phyloP scores from a whole-genome alignment of 92 coral and sea anemone genomes.

The Paramuricea clavata region DNA sequence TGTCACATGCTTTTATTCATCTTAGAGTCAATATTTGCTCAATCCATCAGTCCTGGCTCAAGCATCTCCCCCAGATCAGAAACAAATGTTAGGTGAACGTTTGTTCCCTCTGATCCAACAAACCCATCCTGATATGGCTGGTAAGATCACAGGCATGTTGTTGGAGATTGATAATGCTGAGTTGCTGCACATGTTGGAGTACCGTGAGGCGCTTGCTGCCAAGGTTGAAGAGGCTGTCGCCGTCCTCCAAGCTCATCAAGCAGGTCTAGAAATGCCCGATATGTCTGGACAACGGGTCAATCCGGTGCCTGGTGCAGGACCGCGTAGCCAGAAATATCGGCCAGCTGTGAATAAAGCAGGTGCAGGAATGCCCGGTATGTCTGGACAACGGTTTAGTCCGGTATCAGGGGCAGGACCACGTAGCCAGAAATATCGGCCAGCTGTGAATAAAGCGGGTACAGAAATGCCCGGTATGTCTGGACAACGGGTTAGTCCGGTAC shows the following conservation, averaged over 20 bases:
- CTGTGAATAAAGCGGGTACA: neutral
- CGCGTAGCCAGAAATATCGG: too few relatives aligned
- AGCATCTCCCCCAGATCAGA: slow-evolving; percentile 81
- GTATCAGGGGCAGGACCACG: too few relatives aligned
- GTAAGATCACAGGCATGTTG: too few relatives aligned
- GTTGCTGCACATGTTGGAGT: slow-evolving; percentile 95
- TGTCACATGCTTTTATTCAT: neutral
- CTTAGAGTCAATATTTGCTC: slow-evolving; percentile 83
- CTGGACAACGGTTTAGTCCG: too few relatives aligned
- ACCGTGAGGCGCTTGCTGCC: slow-evolving; percentile 83
- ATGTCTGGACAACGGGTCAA: too few relatives aligned
- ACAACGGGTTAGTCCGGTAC: slow-evolving; percentile 10
- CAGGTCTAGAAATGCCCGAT: too few relatives aligned
- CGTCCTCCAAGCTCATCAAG: too few relatives aligned
- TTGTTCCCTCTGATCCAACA: slow-evolving; percentile 88
- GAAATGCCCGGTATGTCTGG: neutral
- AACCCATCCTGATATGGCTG: slow-evolving; percentile 93
- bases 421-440: too few relatives aligned
- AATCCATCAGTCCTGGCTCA: slow-evolving; percentile 82
- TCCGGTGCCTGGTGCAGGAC: too few relatives aligned
- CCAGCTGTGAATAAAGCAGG: too few relatives aligned
- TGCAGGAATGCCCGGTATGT: too few relatives aligned
- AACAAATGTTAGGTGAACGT: slow-evolving; percentile 95
- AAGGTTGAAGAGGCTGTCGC: slow-evolving; percentile 93
- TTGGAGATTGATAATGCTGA: slow-evolving; percentile 98